Conservation (phyloP, 1,140 invertebrate genomes). For the Drosophila santomea region DNA sequence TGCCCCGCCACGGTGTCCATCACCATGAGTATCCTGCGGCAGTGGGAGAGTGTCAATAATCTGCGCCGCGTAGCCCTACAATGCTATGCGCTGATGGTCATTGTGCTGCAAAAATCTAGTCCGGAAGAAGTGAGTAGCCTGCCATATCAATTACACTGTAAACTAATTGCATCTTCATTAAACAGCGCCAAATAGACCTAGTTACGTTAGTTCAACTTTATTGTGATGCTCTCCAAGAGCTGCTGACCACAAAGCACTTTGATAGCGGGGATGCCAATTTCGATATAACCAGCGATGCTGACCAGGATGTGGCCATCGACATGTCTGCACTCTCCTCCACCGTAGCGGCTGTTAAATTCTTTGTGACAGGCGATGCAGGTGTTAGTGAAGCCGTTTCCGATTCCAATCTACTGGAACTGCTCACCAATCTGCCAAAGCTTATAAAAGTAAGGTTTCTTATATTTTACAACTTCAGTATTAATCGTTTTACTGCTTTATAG, state of each 20-base stretch:
- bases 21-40: constrained; percentile 85
- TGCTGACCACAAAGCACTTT: constrained; percentile 76
- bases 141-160: too few relatives aligned
- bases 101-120: constrained; percentile 86
- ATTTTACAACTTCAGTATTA: neutral
- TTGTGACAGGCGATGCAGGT: constrained; percentile 36
- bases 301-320: constrained; percentile 69
- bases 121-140: constrained; percentile 86
- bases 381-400: constrained; percentile 67
- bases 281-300: constrained; percentile 70
- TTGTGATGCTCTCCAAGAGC: constrained; percentile 82
- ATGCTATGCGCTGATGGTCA: constrained; percentile 87
- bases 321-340: constrained; percentile 64
- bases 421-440: constrained; percentile 62
- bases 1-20: constrained; percentile 88
- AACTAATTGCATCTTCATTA: neutral
- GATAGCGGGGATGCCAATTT: constrained; percentile 64
- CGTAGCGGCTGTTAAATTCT: constrained; percentile 63
- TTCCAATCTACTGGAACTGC: constrained; percentile 75
- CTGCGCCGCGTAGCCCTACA: constrained; percentile 85
- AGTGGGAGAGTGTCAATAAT: constrained; percentile 75
- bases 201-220: constrained; percentile 86
- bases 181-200: constrained; percentile 87
- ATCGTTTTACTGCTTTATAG: constrained; percentile 14
- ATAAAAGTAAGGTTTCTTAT: constrained; percentile 43